Evolutionary conservation across 2,797 vertebrate genomes (phyloP), one percentile per base, ranked within the genome.

Genomic region (Yasuhikotakia modesta): DNA sequence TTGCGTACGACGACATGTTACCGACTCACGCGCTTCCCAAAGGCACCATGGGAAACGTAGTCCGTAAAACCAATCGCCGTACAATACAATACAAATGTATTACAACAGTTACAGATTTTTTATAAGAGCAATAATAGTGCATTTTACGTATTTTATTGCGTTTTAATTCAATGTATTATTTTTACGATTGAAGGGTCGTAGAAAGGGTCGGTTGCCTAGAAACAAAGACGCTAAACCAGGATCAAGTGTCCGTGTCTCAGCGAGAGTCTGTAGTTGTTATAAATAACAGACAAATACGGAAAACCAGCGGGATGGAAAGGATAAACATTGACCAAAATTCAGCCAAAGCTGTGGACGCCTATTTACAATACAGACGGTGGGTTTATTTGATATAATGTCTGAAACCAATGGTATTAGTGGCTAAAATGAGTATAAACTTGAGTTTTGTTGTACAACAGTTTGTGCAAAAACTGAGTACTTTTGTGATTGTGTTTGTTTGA

Each of bases 331-430:
- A 85, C 63, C 74, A 81, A 46, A 81, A 85, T 7, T 83, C 87
- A 69, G 48, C 83, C 48, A 66, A 82, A 63, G 87, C 90, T 55
- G 85, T 92, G 43, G 90, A 93, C 55, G 88, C 90, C 21, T 94
- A 92, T 85, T 83, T 87, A 68, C 88, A 92, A 82, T 94, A 94
- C 84, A 90, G 45, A 81, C 90, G 91, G 92, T 93, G 24, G 7
- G 67, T 71, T 74, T 65, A 22, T 24, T 14, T 43, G 21, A 5
- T 1, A 0, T 6, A 16, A 14, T 35, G 27, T n/a, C n/a, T n/a
- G n/a, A n/a, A n/a, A n/a, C n/a, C n/a, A n/a, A n/a, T n/a, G 32
- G 32, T 7, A 4, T 24, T 58, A 58, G 24, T 30, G 27, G 24
- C 5, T 16, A 27, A 6, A 58, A n/a, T n/a, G n/a, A n/a, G n/a